Percentiles rank a stretch among this genome's conserved stretches.
These are phyloP conservation scores for Champsocephalus gunnari DNA, from an alignment of 2,797 vertebrate genomes.

Conservation along the genomic window DNA sequence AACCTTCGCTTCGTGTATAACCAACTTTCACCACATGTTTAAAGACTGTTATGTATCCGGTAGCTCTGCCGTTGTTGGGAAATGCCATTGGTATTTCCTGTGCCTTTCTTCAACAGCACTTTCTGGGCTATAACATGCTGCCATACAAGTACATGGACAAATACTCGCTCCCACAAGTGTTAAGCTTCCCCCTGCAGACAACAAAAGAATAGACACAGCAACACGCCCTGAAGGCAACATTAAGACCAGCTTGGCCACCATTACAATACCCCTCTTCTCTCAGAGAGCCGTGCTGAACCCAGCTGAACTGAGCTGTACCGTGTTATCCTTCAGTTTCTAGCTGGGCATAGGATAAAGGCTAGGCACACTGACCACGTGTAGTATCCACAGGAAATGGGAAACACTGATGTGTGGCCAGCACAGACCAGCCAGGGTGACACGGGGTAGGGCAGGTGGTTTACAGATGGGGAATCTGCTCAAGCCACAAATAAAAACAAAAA, in stretches of 20 bases:
- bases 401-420: conserved; percentile 52
- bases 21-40: conserved; percentile 20
- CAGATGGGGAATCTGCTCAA: conserved; percentile 59
- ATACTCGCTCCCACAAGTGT: conserved; percentile 33
- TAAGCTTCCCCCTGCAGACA: conserved; percentile 71
- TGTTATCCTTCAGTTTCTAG: conserved; percentile 37
- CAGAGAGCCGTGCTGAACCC: conserved; percentile 44
- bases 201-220: conserved; percentile 72
- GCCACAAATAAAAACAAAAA: conserved; percentile 20
- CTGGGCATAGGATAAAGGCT: conserved; percentile 38
- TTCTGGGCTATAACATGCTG: conserved; percentile 58
- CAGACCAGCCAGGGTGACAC: conserved; percentile 38
- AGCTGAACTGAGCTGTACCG: conserved; percentile 37
- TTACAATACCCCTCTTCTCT: conserved; percentile 63
- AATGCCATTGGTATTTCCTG: conserved; percentile 67
- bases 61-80: conserved; percentile 42
- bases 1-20: conserved; percentile 2
- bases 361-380: conserved; percentile 14
- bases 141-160: conserved; percentile 54
- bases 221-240: conserved; percentile 72
- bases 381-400: conserved; percentile 59
- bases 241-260: conserved; percentile 62
- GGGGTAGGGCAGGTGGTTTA: conserved; percentile 67
- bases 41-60: conserved; percentile 25
- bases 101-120: conserved; percentile 43